Base-by-base conservation (phyloP, 2,113 vertebrate species). In the Clupea harengus region DNA sequence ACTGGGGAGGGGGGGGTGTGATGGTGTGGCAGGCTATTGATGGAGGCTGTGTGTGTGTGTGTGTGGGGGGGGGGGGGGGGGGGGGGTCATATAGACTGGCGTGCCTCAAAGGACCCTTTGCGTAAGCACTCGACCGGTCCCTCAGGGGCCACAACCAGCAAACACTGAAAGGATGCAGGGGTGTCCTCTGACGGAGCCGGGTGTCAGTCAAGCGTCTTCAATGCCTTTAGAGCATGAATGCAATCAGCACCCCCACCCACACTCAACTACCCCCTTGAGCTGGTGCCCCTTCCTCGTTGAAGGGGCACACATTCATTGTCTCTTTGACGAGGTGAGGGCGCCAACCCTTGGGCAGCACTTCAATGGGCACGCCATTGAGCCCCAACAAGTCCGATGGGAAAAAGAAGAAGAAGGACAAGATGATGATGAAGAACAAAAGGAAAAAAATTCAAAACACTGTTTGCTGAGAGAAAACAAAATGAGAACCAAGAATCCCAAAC, bases 1-100 rank as follows among this genome's bases (percentile, higher is more conserved):
- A 72, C 64, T 83, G 84, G 82, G 84, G 85, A 83, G 47, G 78
- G 83, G 83, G 39, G 82, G 82, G 67, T 72, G 52, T 54, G 52
- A 18, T 6, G 6, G 47, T 49, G 75, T 80, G 81, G 54, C 39
- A 83, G 49, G 64, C 72, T 75, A 82, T 83, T 72, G n/a, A 25
- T 84, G 81, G 52, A 39, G 60, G 64, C 7, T 25, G 64, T 67
- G 64, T 28, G 22, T 67, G 60, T 25, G 60, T 67, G 64, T 25
- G 64, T 32, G 64, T 32, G 25, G 8, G 64, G 0, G 64, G 84
- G 60, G 20, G 8, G 28, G 49, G 50, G 81, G 81, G 5, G 20
- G 18, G 60, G 4, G 22, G 18, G 22, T 72, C 28, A 9, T 7
- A 72, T 25, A 72, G n/a, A 72, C 28, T 1, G n/a, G n/a, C 64